These are phyloP conservation scores for Presbytis comata DNA, from an alignment of 2,797 vertebrate species.

Conservation along the genomic window DNA sequence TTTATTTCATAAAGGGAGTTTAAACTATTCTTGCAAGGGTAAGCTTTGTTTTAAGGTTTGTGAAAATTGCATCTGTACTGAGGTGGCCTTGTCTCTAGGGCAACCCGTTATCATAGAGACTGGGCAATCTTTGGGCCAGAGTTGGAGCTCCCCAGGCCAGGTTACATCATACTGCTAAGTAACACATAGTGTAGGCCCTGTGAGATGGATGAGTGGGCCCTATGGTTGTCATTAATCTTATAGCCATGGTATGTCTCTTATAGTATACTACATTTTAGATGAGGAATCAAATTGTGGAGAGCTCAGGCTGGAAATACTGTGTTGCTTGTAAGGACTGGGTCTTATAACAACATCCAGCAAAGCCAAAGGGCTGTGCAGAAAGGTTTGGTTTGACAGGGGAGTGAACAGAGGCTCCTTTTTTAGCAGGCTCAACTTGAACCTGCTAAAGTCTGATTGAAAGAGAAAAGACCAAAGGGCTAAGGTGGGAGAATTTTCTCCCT, in stretches of 20 bases:
- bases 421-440: conserved; percentile 29
- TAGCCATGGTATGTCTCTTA: not conserved
- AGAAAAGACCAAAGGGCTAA: not conserved
- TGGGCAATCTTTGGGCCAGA: not conserved
- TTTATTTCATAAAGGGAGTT: not conserved
- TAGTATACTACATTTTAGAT: not conserved
- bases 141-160: not conserved
- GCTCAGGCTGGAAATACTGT: not conserved
- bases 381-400: not conserved
- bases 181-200: not conserved
- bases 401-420: conserved; percentile 24
- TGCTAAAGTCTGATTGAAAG: conserved; percentile 27
- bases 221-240: not conserved
- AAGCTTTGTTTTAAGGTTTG: not conserved
- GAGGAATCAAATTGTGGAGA: not conserved
- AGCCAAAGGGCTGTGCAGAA: not conserved
- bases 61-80: not conserved
- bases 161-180: not conserved
- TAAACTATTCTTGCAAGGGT: not conserved
- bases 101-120: not conserved
- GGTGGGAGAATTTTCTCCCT: not conserved
- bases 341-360: not conserved
- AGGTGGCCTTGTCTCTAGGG: not conserved
- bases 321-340: not conserved
- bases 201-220: not conserved